phyloP scores from a whole-genome alignment of 2,113 vertebrate genomes.

The Calyptomena viridis region DNA sequence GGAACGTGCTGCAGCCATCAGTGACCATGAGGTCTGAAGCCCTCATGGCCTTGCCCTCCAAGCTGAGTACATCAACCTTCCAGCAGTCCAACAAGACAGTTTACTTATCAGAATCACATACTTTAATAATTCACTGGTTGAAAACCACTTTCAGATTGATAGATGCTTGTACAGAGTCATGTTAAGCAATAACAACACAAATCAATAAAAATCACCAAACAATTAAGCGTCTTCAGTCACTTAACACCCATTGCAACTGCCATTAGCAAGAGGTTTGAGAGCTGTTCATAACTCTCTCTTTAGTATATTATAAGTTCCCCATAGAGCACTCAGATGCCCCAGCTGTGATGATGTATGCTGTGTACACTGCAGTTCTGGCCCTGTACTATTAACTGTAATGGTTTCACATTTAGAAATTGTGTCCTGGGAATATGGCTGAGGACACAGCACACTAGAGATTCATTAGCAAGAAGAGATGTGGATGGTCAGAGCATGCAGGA shows the following conservation, averaged over 20 bases:
- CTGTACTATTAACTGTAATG: not conserved
- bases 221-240: slow-evolving; percentile 7
- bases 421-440: not conserved
- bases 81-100: not conserved
- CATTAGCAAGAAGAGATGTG: not conserved
- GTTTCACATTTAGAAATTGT: not conserved
- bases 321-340: not conserved
- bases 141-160: not conserved
- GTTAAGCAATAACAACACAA: not conserved
- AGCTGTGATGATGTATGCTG: not conserved
- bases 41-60: not conserved
- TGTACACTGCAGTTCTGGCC: not conserved
- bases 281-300: not conserved
- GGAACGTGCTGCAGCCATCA: not conserved
- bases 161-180: not conserved
- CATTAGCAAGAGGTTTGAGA: slow-evolving; percentile 8
- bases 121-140: not conserved
- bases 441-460: not conserved
- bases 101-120: not conserved
- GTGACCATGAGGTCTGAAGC: not conserved
- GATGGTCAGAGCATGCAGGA: not conserved
- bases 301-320: not conserved
- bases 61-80: not conserved
- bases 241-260: not conserved
- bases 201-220: slow-evolving; percentile 39